Conservation (phyloP, 2,888 invertebrate genomes). For the Lucinisca nassula region DNA sequence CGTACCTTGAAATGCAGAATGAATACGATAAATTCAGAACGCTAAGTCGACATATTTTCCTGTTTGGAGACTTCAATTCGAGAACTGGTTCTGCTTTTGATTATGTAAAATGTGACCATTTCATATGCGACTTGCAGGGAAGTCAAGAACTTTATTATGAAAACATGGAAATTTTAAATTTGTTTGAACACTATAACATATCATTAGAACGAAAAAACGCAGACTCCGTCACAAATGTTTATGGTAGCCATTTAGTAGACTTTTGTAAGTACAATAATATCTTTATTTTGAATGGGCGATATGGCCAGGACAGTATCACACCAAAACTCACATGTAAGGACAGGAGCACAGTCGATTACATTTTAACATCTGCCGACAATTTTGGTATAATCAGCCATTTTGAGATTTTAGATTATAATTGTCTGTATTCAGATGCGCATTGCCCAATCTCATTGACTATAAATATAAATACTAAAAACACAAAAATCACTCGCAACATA, state of each 20-base stretch:
- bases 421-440: neutral
- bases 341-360: slow-evolving; percentile 13
- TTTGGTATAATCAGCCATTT: neutral
- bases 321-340: neutral
- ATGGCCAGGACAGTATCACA: neutral
- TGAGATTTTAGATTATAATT: neutral
- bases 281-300: neutral
- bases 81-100: neutral
- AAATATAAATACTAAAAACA: neutral
- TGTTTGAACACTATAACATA: neutral
- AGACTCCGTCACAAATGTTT: slow-evolving; percentile 1
- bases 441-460: neutral
- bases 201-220: neutral
- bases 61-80: slow-evolving; percentile 19
- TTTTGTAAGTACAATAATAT: neutral
- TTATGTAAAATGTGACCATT: neutral
- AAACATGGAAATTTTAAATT: neutral
- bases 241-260: neutral
- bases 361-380: neutral
- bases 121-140: neutral
- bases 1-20: slow-evolving; percentile 15
- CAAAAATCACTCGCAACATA: neutral
- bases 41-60: neutral
- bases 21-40: neutral
- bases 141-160: neutral